Percentiles rank a stretch among this genome's conserved stretches.
Conservation (phyloP, 2,888 invertebrate genomes). For the Amphiduros pacificus region DNA sequence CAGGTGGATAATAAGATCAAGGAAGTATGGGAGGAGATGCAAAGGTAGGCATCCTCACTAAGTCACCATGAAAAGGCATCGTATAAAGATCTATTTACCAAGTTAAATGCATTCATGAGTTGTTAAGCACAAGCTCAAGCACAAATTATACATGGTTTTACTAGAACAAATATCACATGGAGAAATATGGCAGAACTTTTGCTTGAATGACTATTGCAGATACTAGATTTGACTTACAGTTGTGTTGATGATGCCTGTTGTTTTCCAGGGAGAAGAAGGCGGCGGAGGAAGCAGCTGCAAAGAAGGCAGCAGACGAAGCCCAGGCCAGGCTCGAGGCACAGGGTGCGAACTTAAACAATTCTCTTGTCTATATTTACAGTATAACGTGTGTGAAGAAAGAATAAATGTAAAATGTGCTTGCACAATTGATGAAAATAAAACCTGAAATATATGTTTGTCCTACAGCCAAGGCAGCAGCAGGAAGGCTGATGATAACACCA, state of each 20-base stretch:
- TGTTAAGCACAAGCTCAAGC: too few relatives aligned
- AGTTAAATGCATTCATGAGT: too few relatives aligned
- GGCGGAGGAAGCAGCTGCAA: slow-evolving; percentile 64
- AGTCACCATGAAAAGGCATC: too few relatives aligned
- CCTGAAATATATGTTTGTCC: too few relatives aligned
- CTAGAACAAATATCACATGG: too few relatives aligned
- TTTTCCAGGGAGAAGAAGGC: slow-evolving; percentile 69
- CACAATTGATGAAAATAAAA: too few relatives aligned
- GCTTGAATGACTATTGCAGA: too few relatives aligned
- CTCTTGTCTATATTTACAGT: too few relatives aligned
- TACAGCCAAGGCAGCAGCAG: too few relatives aligned
- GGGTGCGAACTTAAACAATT: background rate
- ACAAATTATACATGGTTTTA: too few relatives aligned
- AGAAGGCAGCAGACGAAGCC: slow-evolving; percentile 15
- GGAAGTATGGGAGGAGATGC: slow-evolving; percentile 75
- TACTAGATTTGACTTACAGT: background rate
- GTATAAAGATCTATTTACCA: too few relatives aligned
- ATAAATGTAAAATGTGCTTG: background rate
- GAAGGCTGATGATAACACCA: background rate
- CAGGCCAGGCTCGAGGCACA: slow-evolving; percentile 2
- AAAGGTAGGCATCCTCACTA: slow-evolving; percentile 62
- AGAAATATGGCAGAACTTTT: too few relatives aligned
- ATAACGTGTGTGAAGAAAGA: slow-evolving; percentile 3
- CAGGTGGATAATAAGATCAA: slow-evolving; percentile 74
- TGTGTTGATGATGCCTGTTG: background rate